Evolutionary conservation across 2,888 invertebrate species (phyloP), one percentile per base, ranked within the genome.

Genomic region (Nemapogon koenigi): DNA sequence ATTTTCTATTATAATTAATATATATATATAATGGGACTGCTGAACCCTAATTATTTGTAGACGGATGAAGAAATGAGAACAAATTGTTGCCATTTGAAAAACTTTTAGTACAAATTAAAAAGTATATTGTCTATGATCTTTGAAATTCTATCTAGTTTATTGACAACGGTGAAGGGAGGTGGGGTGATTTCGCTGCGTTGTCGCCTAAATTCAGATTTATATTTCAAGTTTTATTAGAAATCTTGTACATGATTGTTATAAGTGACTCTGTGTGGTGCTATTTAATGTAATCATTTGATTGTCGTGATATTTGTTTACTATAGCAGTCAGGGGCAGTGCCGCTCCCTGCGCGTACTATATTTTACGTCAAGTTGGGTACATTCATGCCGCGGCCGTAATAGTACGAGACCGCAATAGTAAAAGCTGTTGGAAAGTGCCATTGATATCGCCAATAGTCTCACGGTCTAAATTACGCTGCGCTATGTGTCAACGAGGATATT

Each of bases 341-440:
- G 76, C 76, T 78, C 76, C 76, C 76, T 64, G 59, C 57, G 64
- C 64, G 62, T 64, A 62, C 18, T 17, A 15, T 31, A 38, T 58
- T 64, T 67, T 67, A 71, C 71, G 72, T 72, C 70, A 66, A 62
- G 68, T 62, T 54, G 68, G 62, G 73, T 73, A 72, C 72, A 70
- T 73, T 75, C 72, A 67, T 75, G 69, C 65, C 70, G 70, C 53
- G 64, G 61, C 62, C 64, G 63, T 57, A 64, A 63, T 75, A 75
- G 72, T 76, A 73, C n/a, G n/a, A n/a, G n/a, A n/a, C n/a, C n/a
- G n/a, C n/a, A n/a, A n/a, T n/a, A 72, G 72, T 76, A 75, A 72
- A 75, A 75, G 76, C 73, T 71, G 64, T 75, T 75, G 71, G 76
- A 76, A 76, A 76, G 76, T 75, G 73, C 60, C n/a, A 64, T 64